Evolutionary conservation across 2,888 invertebrate species (phyloP), one percentile per base, ranked within the genome.

Genomic region (Hesperia comma): DNA sequence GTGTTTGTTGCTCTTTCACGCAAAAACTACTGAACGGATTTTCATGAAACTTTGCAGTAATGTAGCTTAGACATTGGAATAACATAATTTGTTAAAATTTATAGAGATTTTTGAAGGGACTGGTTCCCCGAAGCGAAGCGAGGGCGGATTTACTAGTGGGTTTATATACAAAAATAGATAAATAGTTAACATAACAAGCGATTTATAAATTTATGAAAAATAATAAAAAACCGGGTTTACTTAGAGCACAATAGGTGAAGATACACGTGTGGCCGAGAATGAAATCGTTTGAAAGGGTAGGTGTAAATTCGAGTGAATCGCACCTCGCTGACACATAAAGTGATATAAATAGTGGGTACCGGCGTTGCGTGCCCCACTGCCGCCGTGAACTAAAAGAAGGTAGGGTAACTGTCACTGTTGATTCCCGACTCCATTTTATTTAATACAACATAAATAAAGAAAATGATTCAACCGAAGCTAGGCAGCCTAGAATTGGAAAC

Each of bases 331-430:
- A 82, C 81, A 82, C 74, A 77, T 79, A 82, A 82, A 86, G 83
- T 85, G 81, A 83, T 83, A 86, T 85, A 85, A 86, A 86, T 85
- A 80, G 85, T 80, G 72, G 74, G 74, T 77, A 77, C 78, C 72
- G 75, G 74, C 73, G 72, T 80, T 80, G 84, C 83, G 82, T 82
- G 80, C 71, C n/a, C n/a, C n/a, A n/a, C n/a, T n/a, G 74, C 69
- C 74, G 74, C 75, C 72, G 69, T 72, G 74, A 75, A 76, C 77
- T 75, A 77, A 64, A 64, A 64, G 63, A 58, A 64, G 64, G 64
- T 64, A 64, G 64, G 53, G 64, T 64, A 58, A 77, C 78, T 79
- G 82, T 83, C 82, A 78, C 77, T 78, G 75, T 72, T 72, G 71
- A 74, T 75, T 72, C 71, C 63, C 73, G 74, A 72, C 73, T 79